These are phyloP conservation scores for Trinorchestia longiramus DNA, from an alignment of 1,140 invertebrate species.

Conservation along the genomic window DNA sequence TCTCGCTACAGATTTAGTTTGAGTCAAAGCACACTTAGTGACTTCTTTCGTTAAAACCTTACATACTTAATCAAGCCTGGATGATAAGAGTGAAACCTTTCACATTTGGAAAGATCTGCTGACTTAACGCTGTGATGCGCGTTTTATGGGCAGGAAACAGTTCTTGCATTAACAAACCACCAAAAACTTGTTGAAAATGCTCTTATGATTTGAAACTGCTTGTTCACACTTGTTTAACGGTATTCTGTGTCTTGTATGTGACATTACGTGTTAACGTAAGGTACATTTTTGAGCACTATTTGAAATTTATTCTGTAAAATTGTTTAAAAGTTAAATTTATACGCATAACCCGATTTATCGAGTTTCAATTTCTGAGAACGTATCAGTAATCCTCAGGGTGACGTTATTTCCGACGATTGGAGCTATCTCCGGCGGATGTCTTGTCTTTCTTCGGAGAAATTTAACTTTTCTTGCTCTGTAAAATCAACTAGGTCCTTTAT, in stretches of 20 bases:
- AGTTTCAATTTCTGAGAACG: background rate
- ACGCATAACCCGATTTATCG: background rate
- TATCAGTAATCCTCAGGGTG: background rate
- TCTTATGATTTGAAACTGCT: too few relatives aligned
- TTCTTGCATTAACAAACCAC: too few relatives aligned
- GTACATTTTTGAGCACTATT: background rate
- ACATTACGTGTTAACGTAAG: background rate
- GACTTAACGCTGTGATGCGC: too few relatives aligned
- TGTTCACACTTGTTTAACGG: background rate
- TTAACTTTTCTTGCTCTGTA: background rate
- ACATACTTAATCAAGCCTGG: too few relatives aligned
- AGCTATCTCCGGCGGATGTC: background rate
- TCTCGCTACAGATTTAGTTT: background rate
- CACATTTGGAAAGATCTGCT: too few relatives aligned
- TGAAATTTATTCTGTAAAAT: background rate
- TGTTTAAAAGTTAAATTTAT: background rate
- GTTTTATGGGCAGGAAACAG: too few relatives aligned
- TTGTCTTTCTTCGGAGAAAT: background rate
- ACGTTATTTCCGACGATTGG: background rate
- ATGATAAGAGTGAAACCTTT: too few relatives aligned
- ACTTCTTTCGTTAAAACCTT: background rate
- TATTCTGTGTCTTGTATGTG: background rate
- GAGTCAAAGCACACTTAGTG: background rate
- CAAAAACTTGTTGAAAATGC: too few relatives aligned
- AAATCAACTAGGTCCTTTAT: background rate